These are phyloP conservation scores for Drosophila phalerata DNA, from an alignment of 2,888 invertebrate species.

Conservation along the genomic window DNA sequence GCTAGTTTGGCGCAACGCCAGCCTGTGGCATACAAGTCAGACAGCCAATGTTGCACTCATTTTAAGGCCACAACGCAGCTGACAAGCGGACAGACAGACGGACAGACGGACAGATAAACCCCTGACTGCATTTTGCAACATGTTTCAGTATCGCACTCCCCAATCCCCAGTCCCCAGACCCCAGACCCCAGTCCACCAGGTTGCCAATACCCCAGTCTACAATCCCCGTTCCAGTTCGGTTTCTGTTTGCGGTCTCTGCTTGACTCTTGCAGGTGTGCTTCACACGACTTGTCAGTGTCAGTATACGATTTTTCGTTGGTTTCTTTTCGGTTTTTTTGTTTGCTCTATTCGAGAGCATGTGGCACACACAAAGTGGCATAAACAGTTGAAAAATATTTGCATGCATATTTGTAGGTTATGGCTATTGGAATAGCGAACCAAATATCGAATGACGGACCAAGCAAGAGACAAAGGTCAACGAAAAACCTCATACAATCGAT, in stretches of 20 bases:
- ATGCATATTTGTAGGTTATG: constrained; percentile 29
- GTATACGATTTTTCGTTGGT: constrained; percentile 56
- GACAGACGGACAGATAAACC: constrained; percentile 27
- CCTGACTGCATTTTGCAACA: constrained; percentile 73
- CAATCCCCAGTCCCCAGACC: constrained; percentile 1
- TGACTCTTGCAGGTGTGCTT: constrained; percentile 80
- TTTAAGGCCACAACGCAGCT: constrained; percentile 78
- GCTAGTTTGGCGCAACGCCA: constrained; percentile 73
- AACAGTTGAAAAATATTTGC: constrained; percentile 40
- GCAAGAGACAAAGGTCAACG: constrained; percentile 24
- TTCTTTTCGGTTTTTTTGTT: constrained; percentile 39
- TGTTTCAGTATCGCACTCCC: constrained; percentile 44
- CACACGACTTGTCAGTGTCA: constrained; percentile 82
- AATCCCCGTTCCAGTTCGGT: constrained; percentile 43
- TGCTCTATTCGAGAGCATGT: constrained; percentile 49
- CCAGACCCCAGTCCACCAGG: constrained; percentile 4
- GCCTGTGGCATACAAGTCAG: constrained; percentile 56
- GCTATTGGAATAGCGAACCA: constrained; percentile 35
- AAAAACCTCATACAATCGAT: constrained; percentile 1
- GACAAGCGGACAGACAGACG: constrained; percentile 32
- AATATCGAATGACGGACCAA: constrained; percentile 11
- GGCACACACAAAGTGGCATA: constrained; percentile 56
- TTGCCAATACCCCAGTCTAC: constrained; percentile 24
- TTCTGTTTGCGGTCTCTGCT: constrained; percentile 68
- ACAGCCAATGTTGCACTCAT: constrained; percentile 77